Evolutionary conservation across 53 echinoderm and acorn worm species (phyloP).

Genomic region (Holothuria scabra): DNA sequence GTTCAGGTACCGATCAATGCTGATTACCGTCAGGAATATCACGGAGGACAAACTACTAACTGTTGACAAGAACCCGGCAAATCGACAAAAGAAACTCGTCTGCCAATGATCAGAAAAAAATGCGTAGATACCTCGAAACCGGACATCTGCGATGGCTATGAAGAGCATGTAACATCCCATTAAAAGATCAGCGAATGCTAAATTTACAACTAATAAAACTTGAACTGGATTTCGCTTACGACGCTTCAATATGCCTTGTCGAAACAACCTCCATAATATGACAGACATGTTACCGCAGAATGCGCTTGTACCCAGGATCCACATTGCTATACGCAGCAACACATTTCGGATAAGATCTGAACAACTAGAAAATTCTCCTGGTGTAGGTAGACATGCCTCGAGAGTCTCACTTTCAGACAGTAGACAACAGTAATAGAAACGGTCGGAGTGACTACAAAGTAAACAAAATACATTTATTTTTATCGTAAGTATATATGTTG

Average conservation of each 20-base stretch:
- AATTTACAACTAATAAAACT: slow-evolving; percentile 16
- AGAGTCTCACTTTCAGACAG: neutral
- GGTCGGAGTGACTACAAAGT: slow-evolving; percentile 65
- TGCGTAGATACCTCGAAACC: slow-evolving; percentile 32
- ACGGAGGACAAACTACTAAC: slow-evolving; percentile 72
- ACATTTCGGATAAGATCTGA: slow-evolving; percentile 6
- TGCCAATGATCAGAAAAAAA: slow-evolving; percentile 46
- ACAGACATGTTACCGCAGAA: slow-evolving; percentile 14
- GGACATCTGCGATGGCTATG: slow-evolving; percentile 33
- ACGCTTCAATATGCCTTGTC: neutral
- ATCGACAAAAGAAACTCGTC: slow-evolving; percentile 60
- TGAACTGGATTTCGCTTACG: slow-evolving; percentile 10
- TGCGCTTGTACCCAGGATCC: slow-evolving; percentile 39
- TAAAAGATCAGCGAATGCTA: slow-evolving; percentile 36
- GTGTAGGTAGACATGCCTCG: slow-evolving; percentile 47
- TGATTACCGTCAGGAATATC: slow-evolving; percentile 68
- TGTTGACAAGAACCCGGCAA: slow-evolving; percentile 73
- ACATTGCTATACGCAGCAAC: slow-evolving; percentile 21
- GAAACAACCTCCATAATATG: slow-evolving; percentile 9
- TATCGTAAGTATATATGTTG: too few species aligned
- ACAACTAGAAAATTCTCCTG: slow-evolving; percentile 16
- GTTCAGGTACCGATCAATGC: slow-evolving; percentile 63
- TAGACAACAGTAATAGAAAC: slow-evolving; percentile 80
- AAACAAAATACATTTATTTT: too few species aligned
- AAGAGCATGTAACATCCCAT: slow-evolving; percentile 46